A percentile compares a stretch with the other conserved stretches of the same genome.
These are phyloP conservation scores for Lagodon rhomboides DNA, from an alignment of 2,797 vertebrate species.

Conservation along the genomic window DNA sequence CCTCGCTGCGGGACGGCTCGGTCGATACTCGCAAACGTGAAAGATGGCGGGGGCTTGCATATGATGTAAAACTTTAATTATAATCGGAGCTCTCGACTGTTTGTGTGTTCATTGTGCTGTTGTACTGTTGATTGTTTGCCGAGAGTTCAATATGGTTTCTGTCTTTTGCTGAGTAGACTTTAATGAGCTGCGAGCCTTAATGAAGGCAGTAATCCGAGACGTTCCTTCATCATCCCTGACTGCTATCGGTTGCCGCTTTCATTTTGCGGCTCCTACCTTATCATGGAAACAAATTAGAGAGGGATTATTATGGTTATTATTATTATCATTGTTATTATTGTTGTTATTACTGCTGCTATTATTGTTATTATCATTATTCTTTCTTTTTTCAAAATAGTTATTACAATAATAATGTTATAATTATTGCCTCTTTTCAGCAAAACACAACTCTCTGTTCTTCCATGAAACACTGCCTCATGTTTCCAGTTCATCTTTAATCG, in stretches of 20 bases:
- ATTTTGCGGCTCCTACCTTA: slow-evolving; percentile 25
- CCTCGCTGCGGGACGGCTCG: slow-evolving; percentile 3
- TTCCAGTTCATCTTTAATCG: neutral
- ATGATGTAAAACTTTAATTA: slow-evolving; percentile 74
- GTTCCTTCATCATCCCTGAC: slow-evolving; percentile 56
- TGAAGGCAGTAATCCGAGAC: slow-evolving; percentile 50
- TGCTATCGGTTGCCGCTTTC: slow-evolving; percentile 30
- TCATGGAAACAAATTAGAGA: slow-evolving; percentile 28
- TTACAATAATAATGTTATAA: neutral
- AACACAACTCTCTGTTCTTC: slow-evolving; percentile 10
- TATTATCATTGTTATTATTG: slow-evolving; percentile 15
- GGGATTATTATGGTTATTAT: slow-evolving; percentile 12
- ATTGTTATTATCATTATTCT: too few relatives aligned
- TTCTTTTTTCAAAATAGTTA: too few relatives aligned
- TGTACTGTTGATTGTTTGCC: slow-evolving; percentile 64
- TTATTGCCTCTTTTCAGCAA: neutral
- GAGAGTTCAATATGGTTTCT: slow-evolving; percentile 56
- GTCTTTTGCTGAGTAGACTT: slow-evolving; percentile 58
- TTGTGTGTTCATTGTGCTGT: slow-evolving; percentile 58
- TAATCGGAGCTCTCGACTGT: slow-evolving; percentile 49
- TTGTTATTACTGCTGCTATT: too few relatives aligned
- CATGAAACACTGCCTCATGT: neutral
- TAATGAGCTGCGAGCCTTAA: slow-evolving; percentile 70
- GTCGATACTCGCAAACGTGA: slow-evolving; percentile 42
- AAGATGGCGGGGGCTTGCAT: slow-evolving; percentile 18